Conservation (phyloP, 35 echinoderm and acorn worm genomes). For the Ptychodera flava region DNA sequence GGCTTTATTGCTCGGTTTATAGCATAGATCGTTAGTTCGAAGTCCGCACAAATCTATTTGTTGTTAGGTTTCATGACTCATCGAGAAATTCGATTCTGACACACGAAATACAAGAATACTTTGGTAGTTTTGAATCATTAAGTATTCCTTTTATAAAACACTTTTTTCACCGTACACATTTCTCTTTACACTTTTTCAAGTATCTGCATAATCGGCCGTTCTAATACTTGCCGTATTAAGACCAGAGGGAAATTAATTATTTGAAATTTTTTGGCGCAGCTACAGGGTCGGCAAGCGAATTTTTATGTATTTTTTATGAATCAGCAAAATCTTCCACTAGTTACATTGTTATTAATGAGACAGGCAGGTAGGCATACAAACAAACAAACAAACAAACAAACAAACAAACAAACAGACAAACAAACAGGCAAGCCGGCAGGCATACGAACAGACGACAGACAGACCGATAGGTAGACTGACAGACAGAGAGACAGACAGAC, state of each 20-base stretch:
- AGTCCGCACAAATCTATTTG: too few species aligned
- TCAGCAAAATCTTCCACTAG: not conserved
- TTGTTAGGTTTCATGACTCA: too few species aligned
- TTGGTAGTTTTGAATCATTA: too few species aligned
- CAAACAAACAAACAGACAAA: not conserved
- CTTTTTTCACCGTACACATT: not conserved
- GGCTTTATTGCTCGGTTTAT: too few species aligned
- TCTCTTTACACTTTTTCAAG: not conserved
- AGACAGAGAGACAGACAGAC: not conserved
- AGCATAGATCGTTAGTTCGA: too few species aligned
- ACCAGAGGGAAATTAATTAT: too few species aligned
- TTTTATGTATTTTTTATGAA: not conserved
- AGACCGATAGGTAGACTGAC: not conserved
- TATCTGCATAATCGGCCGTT: not conserved
- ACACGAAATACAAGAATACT: too few species aligned
- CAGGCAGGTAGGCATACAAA: not conserved
- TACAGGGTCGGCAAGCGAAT: not conserved
- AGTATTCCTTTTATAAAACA: too few species aligned
- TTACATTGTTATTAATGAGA: not conserved
- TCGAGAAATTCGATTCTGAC: too few species aligned
- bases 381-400: not conserved
- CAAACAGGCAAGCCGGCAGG: not conserved
- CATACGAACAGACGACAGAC: not conserved
- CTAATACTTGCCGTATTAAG: not conserved
- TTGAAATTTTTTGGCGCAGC: not conserved